Percentiles rank a stretch among this genome's conserved stretches.
phyloP scores from a whole-genome alignment of 2,797 vertebrate species.

The Lophotriccus pileatus region DNA sequence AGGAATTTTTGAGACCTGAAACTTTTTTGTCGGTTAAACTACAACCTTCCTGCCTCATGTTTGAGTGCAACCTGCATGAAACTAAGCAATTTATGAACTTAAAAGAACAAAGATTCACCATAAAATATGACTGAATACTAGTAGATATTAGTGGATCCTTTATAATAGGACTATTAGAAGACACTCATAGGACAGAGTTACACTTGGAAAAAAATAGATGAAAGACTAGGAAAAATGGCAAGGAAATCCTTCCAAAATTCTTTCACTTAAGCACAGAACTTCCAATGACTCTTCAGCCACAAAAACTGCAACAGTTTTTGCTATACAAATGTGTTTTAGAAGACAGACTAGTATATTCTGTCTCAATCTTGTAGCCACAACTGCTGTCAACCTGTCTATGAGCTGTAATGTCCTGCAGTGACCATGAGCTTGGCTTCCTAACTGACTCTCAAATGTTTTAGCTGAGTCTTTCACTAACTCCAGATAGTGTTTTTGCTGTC shows the following conservation, averaged over 20 bases:
- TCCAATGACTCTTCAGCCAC: neutral
- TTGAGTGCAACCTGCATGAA: neutral
- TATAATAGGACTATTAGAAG: neutral
- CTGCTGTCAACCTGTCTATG: neutral
- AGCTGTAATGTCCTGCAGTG: neutral
- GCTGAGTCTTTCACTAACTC: neutral
- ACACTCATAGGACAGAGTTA: neutral
- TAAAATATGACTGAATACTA: neutral
- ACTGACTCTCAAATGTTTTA: neutral
- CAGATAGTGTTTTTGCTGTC: neutral
- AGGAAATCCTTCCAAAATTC: neutral
- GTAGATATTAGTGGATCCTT: neutral
- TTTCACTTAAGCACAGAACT: neutral
- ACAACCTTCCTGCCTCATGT: fast-evolving
- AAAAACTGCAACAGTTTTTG: neutral
- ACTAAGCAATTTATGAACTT: neutral
- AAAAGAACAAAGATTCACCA: neutral
- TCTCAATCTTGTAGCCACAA: neutral
- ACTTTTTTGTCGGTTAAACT: neutral
- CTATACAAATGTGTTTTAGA: neutral
- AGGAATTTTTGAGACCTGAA: neutral
- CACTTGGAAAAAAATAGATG: neutral
- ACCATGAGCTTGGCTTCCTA: fast-evolving
- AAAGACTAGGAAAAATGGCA: neutral
- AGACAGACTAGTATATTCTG: neutral